Evolutionary conservation across 2,113 vertebrate species (phyloP), one percentile per base, ranked within the genome.

Genomic region (Castor canadensis): DNA sequence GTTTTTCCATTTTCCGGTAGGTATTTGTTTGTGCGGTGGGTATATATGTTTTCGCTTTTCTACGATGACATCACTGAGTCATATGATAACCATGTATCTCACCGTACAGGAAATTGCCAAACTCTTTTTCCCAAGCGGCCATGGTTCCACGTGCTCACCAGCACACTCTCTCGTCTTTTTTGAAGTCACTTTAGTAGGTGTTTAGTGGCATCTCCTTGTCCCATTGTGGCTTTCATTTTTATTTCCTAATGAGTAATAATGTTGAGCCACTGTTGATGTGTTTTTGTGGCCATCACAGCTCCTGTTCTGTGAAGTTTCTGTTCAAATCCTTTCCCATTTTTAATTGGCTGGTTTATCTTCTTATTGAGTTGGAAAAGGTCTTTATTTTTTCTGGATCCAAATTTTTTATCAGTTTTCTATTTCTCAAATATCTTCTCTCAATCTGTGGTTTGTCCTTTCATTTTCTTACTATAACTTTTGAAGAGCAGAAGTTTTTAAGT

Each of bases 361-460:
- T 80, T 72, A 73, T 6, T 56, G 52, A 69, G 20, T 88, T 43
- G 22, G 72, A 71, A 84, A 58, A 7, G 30, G 67, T 92, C 69
- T 40, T 64, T 77, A 79, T n/a, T n/a, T n/a, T n/a, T 76, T 73
- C 87, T 88, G 49, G n/a, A 54, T 52, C 79, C 47, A 91, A 83
- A 64, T 67, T 43, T 30, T 77, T 95, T 80, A 75, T 94, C 40
- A n/a, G 47, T 60, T 86, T n/a, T 9, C 6, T 67, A 66, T 95
- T 93, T 91, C 79, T 62, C 49, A 95, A 96, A 89, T 76, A 62
- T 72, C 82, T 93, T 72, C 75, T 82, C 30, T 56, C 69, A 72
- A 22, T 58, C 58, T 83, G 16, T 69, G 45, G 12, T 66, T 79
- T 86, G 47, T 67, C 40, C 89, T 95, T 85, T 85, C n/a, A 54